Percentiles rank a stretch among this genome's conserved stretches.
phyloP scores from a whole-genome alignment of 1,140 invertebrate genomes.

The Tetramorium alpestre region DNA sequence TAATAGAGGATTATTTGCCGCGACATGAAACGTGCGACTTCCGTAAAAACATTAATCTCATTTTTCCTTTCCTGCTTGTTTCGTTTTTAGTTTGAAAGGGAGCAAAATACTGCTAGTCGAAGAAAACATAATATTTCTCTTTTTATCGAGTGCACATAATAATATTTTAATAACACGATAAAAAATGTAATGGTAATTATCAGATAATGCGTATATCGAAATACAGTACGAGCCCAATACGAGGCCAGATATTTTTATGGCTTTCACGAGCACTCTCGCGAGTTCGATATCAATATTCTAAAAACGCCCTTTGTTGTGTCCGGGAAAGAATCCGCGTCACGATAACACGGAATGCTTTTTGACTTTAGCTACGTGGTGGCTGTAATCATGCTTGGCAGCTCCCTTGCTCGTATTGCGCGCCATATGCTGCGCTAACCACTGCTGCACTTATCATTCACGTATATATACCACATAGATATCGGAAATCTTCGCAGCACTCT shows the following conservation, averaged over 20 bases:
- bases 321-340: conserved; percentile 79
- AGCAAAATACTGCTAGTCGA: background rate
- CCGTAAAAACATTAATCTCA: background rate
- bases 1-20: conserved; percentile 27
- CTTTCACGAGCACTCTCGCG: conserved; percentile 40
- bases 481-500: conserved; percentile 43
- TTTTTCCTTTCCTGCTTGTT: background rate
- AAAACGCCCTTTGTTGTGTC: conserved; percentile 83
- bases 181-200: background rate
- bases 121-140: background rate
- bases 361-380: conserved; percentile 35
- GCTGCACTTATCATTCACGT: conserved; percentile 54
- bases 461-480: conserved; percentile 17
- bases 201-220: background rate
- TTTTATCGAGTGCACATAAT: background rate
- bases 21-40: background rate
- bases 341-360: conserved; percentile 50
- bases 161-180: background rate
- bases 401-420: conserved; percentile 21
- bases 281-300: conserved; percentile 86
- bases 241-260: background rate
- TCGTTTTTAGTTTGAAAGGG: background rate
- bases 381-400: conserved; percentile 52
- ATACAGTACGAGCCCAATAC: background rate
- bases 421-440: conserved; percentile 14